phyloP scores from a whole-genome alignment of 2,888 invertebrate genomes.

The Chymomyza caudatula region DNA sequence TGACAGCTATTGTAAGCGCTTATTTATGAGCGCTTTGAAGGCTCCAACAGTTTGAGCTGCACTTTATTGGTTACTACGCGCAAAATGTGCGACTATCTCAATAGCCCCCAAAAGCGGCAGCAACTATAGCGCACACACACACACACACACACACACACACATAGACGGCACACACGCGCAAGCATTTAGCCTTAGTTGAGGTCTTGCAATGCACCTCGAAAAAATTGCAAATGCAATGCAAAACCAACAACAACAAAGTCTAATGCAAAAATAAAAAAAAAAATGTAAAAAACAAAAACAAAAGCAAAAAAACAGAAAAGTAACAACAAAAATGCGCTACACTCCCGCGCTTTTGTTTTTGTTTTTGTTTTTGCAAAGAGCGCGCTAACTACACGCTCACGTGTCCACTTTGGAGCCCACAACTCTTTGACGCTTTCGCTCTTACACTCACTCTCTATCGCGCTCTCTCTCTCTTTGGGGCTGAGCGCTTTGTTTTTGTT shows the following conservation, averaged over 20 bases:
- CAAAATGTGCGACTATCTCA: constrained; percentile 62
- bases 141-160: constrained; percentile 22
- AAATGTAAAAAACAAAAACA: no score
- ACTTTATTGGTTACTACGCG: constrained; percentile 22
- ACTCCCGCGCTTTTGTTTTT: constrained; percentile 64
- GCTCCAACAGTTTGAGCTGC: constrained; percentile 54
- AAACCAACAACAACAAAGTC: constrained; percentile 28
- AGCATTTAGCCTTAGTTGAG: constrained; percentile 68
- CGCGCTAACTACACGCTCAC: background rate
- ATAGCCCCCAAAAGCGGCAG: constrained; percentile 68
- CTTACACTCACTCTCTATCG: constrained; percentile 15
- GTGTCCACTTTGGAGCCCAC: background rate
- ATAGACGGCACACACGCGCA: constrained; percentile 29
- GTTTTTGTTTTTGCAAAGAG: constrained; percentile 23
- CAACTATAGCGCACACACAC: constrained; percentile 42
- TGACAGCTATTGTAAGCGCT: constrained; percentile 31
- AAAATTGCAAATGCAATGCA: constrained; percentile 45
- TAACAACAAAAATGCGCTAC: constrained; percentile 39
- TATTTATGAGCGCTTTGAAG: constrained; percentile 48
- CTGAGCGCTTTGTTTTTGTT: constrained; percentile 57
- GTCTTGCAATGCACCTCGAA: constrained; percentile 70
- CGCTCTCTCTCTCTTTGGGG: constrained; percentile 6
- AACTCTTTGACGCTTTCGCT: constrained; percentile 33
- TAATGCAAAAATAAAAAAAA: constrained; percentile 49
- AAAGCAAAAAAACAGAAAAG: constrained; percentile 2